Conservation (phyloP, 1,140 invertebrate genomes). For the Cotesia chilonis region DNA sequence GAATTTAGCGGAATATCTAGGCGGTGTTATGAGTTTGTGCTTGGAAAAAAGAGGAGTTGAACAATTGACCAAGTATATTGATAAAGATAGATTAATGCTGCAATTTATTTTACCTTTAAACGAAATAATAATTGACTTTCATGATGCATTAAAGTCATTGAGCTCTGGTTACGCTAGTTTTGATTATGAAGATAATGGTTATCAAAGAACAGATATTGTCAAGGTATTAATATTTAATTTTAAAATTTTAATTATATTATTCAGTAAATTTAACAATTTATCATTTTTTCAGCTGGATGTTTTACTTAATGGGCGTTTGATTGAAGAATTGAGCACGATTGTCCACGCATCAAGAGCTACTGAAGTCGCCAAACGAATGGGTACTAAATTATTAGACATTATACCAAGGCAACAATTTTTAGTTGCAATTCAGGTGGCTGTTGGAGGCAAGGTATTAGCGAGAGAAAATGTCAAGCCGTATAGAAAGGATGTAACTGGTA, state of each 20-base stretch:
- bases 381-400: slow-evolving; percentile 82
- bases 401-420: slow-evolving; percentile 88
- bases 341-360: slow-evolving; percentile 78
- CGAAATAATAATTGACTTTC: slow-evolving; percentile 95
- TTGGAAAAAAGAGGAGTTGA: slow-evolving; percentile 82
- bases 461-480: slow-evolving; percentile 88
- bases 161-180: slow-evolving; percentile 97
- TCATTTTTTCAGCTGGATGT: slow-evolving; percentile 75
- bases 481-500: slow-evolving; percentile 92
- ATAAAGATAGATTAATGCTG: slow-evolving; percentile 82
- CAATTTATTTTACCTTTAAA: slow-evolving; percentile 87
- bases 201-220: slow-evolving; percentile 74
- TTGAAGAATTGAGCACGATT: slow-evolving; percentile 90
- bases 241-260: neutral
- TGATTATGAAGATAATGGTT: slow-evolving; percentile 94
- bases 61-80: slow-evolving; percentile 79
- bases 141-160: slow-evolving; percentile 88
- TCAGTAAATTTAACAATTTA: neutral
- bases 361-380: slow-evolving; percentile 75
- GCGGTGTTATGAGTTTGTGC: slow-evolving; percentile 77
- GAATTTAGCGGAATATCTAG: slow-evolving; percentile 73
- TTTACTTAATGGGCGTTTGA: slow-evolving; percentile 79
- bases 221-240: slow-evolving; percentile 68
- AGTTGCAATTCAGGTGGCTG: slow-evolving; percentile 88
- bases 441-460: slow-evolving; percentile 84